Conservation (phyloP, 1,140 invertebrate species). For the Macrobrachium nipponense region DNA sequence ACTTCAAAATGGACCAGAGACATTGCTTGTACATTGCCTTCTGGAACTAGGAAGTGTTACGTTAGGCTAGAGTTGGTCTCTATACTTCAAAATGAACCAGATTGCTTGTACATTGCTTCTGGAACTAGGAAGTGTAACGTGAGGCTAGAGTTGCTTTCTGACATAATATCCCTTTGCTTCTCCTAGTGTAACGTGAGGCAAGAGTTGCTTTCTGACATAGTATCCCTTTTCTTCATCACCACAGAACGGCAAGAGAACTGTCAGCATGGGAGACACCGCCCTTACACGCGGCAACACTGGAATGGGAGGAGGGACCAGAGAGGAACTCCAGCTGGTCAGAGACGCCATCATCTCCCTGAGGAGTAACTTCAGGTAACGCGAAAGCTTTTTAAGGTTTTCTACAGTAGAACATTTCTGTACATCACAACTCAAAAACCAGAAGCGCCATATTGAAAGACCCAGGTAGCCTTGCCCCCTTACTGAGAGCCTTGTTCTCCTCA, state of each 20-base stretch:
- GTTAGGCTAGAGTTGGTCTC: too few relatives aligned
- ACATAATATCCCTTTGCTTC: not conserved
- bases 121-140: too few relatives aligned
- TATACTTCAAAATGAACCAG: too few relatives aligned
- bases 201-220: too few relatives aligned
- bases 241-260: conserved; percentile 35
- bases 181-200: too few relatives aligned
- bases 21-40: too few relatives aligned
- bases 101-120: too few relatives aligned
- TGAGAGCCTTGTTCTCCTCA: not conserved
- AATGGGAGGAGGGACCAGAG: conserved; percentile 64
- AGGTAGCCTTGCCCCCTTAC: not conserved
- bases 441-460: not conserved
- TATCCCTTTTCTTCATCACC: not conserved
- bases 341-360: conserved; percentile 70
- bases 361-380: conserved; percentile 66
- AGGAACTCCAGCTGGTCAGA: conserved; percentile 69
- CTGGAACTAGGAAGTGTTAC: too few relatives aligned
- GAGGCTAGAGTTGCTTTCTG: too few relatives aligned
- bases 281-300: not conserved
- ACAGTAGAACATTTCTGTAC: not conserved
- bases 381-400: too few relatives aligned
- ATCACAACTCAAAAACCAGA: too few relatives aligned
- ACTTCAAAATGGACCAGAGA: too few relatives aligned
- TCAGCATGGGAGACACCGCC: conserved; percentile 21